A percentile compares a stretch with the other conserved stretches of the same genome.
Evolutionary conservation across 2,888 invertebrate genomes (phyloP).

Genomic region (Ectemnius lituratus): DNA sequence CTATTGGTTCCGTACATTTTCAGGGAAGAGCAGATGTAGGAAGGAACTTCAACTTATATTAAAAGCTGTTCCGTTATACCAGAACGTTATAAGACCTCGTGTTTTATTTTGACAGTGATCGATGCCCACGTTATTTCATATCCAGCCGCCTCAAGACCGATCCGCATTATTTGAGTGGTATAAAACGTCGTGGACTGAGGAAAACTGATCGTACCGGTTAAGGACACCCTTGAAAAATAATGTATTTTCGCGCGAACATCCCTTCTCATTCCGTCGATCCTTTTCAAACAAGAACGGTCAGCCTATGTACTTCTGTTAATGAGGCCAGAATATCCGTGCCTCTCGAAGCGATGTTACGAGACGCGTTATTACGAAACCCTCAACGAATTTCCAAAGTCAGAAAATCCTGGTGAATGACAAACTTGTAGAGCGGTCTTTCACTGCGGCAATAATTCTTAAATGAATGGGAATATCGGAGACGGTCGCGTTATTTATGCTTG

Average conservation of each 20-base stretch:
- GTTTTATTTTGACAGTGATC: slow-evolving; percentile 62
- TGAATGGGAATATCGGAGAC: no score
- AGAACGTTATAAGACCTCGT: slow-evolving; percentile 41
- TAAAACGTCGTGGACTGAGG: slow-evolving; percentile 16
- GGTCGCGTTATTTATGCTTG: no score
- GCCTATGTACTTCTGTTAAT: no score
- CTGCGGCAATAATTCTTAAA: no score
- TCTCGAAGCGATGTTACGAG: no score
- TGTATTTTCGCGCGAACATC: slow-evolving; percentile 16
- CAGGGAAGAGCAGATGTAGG: slow-evolving; percentile 26
- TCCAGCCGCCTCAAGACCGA: slow-evolving; percentile 52
- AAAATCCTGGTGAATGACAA: no score
- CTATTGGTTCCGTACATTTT: no score
- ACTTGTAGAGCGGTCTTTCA: no score
- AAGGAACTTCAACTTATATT: slow-evolving; percentile 54
- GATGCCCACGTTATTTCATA: slow-evolving; percentile 60
- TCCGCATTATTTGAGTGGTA: slow-evolving; percentile 49
- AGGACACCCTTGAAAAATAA: slow-evolving; percentile 22
- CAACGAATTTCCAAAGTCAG: no score
- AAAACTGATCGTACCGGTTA: slow-evolving; percentile 31
- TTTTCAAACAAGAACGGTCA: not conserved
- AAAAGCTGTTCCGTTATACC: slow-evolving; percentile 51
- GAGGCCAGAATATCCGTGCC: no score
- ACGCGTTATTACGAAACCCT: no score
- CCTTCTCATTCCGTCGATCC: not conserved